Evolutionary conservation across 2,797 vertebrate species (phyloP), one percentile per base, ranked within the genome.

Genomic region (Gobio occitaniae): DNA sequence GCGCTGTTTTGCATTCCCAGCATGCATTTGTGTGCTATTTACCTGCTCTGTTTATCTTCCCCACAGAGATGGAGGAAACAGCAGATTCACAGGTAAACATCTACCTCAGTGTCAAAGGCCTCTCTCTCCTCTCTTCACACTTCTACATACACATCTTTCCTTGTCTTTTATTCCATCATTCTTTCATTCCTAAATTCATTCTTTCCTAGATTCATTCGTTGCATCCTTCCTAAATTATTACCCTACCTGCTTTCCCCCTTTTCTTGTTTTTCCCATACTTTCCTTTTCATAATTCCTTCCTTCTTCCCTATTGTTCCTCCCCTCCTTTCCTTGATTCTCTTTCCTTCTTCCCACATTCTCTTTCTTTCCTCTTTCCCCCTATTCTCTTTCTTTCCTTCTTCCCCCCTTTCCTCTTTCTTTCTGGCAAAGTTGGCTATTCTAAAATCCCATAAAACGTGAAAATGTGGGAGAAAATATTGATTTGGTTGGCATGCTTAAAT

Each of bases 41-140:
- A 65, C 36, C 66, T 63, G 50, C 74, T 87, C 79, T 83, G 76
- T 87, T 59, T 21, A 79, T 75, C 56, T 56, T 25, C 17, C 82
- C 65, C 78, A 44, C 25, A 71, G 13, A 71, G 41, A 79, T 29
- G 47, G 75, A 78, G 76, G 76, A 65, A 52, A 77, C 29, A 25
- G 77, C 19, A 21, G 65, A 56, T 72, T 25, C 25, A 25, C 11
- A 21, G 36, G 50, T 56, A n/a, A 8, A 11, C 1, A 0, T 38
- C 52, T 77, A 77, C 75, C 7, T 59, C 77, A 17, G 48, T 54
- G 41, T 44, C 38, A 36, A 36, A 50, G 66, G 12, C 19, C 25
- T 61, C 16, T 38, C 15, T 36, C 7, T 16, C 75, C 68, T 81
- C 52, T n/a, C 50, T 10, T 32, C 32, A 32, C 32, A 32, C 32